Conservation (phyloP, 2,113 vertebrate genomes). For the Rhea pennata region DNA sequence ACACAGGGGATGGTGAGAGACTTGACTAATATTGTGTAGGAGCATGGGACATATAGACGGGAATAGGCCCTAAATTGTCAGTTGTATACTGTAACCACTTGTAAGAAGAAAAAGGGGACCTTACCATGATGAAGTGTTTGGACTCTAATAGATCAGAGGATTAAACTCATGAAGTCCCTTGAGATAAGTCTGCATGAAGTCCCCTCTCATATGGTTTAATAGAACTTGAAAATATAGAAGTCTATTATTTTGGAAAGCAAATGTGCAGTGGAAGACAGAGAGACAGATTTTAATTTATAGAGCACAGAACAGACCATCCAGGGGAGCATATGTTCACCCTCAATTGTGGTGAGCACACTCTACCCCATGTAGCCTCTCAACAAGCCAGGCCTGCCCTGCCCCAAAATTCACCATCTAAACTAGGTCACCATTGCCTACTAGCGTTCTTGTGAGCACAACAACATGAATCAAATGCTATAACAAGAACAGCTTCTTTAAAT, state of each 20-base stretch:
- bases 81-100: not conserved
- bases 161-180: not conserved
- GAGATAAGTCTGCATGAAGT: not conserved
- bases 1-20: not conserved
- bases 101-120: not conserved
- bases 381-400: not conserved
- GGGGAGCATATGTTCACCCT: rapidly evolving
- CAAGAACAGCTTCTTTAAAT: not conserved
- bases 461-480: not conserved
- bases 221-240: not conserved
- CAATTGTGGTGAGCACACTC: not conserved
- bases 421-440: not conserved
- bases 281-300: not conserved
- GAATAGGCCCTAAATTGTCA: not conserved
- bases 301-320: not conserved
- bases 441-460: not conserved
- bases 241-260: not conserved
- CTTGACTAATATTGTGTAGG: not conserved
- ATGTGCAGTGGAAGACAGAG: not conserved
- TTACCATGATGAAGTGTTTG: not conserved
- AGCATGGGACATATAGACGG: not conserved
- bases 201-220: not conserved
- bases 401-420: not conserved
- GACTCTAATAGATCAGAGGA: not conserved
- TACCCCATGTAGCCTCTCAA: not conserved